Evolutionary conservation across 2,797 vertebrate species (phyloP), one percentile per base, ranked within the genome.

Genomic region (Anguilla anguilla): DNA sequence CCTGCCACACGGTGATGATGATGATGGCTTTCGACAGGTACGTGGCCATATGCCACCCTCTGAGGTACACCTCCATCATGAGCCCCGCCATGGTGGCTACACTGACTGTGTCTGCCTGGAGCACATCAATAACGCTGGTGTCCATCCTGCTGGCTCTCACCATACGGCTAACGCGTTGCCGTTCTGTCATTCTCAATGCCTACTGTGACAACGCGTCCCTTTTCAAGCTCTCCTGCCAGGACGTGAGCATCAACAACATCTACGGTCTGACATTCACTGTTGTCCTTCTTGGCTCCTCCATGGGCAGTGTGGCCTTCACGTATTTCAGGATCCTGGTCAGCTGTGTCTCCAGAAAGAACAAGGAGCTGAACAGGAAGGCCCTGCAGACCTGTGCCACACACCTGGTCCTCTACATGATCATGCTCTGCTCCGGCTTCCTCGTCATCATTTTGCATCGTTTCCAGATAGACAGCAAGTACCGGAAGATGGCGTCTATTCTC

Each of bases 11-110:
- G 0, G 95, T 97, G 2, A 94, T 98, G 84, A 89, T 97, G 89
- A 95, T 96, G 0, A 97, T 97, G 97, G 96, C 97, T 0, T 93
- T 97, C 0, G 97, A 98, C 92, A 92, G 96, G 0, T 97, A 97
- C 0, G 91, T 97, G 61, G 97, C 97, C 0, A 95, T 97, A 81
- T 97, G 97, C 0, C 92, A 96, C 49, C 96, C 96, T 0, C 88
- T 97, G 89, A 89, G 93, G 31, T 97, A 97, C 87, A 51, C 85
- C 0, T 89, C 95, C 1, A 90, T 96, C 0, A 90, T 97, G 31
- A 97, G 94, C 0, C 94, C 92, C n/a, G 90, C 91, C 0, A 89
- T 91, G 0, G 96, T 97, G 0, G 89, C 85, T 1, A 94, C 89
- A 3, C 89, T 95, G 35, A 95, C 94, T 0, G 89, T 57, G 0